These are phyloP conservation scores for Rhaphigaster nebulosa DNA, from an alignment of 2,888 invertebrate species.

Conservation along the genomic window DNA sequence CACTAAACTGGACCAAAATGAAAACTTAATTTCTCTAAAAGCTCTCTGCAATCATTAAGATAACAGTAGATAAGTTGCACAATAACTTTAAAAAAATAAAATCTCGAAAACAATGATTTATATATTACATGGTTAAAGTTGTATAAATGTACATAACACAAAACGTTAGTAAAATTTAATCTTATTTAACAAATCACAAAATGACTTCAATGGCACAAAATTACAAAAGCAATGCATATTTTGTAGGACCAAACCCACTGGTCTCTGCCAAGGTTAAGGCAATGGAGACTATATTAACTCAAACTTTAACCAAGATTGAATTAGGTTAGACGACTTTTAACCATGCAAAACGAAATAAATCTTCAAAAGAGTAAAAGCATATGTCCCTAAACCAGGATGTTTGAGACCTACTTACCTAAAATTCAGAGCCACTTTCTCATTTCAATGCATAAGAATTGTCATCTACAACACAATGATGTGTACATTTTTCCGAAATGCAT, in stretches of 20 bases:
- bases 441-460: conserved; percentile 61
- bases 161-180: not conserved
- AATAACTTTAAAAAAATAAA: not conserved
- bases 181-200: not conserved
- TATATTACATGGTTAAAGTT: conserved; percentile 5
- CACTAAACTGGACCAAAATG: not conserved
- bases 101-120: not conserved
- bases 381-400: conserved; percentile 62
- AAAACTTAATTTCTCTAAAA: not conserved
- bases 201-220: not conserved
- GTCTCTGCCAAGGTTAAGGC: conserved; percentile 61
- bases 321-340: conserved; percentile 55
- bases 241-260: conserved; percentile 60
- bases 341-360: conserved; percentile 42
- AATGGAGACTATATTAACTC: conserved; percentile 60
- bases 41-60: not conserved
- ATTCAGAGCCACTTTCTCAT: conserved; percentile 65
- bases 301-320: conserved; percentile 49
- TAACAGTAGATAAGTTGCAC: not conserved
- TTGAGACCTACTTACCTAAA: conserved; percentile 65
- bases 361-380: conserved; percentile 53
- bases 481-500: conserved; percentile 59
- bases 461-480: conserved; percentile 60
- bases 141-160: not conserved
- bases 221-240: conserved; percentile 51